Evolutionary conservation across 2,113 vertebrate species (phyloP).

Genomic region (Recurvirostra avosetta): DNA sequence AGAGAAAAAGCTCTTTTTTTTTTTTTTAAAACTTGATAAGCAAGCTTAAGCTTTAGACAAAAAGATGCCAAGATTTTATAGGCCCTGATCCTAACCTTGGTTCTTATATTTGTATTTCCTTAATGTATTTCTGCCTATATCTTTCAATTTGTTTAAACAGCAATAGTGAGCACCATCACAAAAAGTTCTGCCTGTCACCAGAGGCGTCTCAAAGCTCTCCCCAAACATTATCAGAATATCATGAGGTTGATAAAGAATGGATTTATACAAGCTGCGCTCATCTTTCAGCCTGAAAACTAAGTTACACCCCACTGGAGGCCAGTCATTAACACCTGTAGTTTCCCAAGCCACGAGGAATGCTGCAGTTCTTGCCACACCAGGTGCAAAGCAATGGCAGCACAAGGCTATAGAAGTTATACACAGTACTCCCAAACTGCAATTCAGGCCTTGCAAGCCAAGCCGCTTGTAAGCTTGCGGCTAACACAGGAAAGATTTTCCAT

Average conservation of each 20-base stretch:
- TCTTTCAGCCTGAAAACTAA: background rate
- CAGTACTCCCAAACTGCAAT: background rate
- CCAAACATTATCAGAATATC: background rate
- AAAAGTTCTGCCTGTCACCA: background rate
- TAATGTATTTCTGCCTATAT: background rate
- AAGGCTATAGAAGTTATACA: background rate
- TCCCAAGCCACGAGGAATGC: background rate
- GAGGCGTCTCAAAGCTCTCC: background rate
- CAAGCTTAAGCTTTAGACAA: background rate
- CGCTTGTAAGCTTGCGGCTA: background rate
- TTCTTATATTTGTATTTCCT: background rate
- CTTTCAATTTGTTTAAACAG: background rate
- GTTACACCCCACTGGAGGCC: background rate
- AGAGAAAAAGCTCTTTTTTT: background rate
- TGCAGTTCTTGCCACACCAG: background rate
- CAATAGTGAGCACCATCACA: background rate
- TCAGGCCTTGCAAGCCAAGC: background rate
- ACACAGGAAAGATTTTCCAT: background rate
- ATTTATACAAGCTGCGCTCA: background rate
- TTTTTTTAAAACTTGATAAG: background rate
- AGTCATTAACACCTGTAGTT: background rate
- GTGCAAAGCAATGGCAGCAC: background rate
- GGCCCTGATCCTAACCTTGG: background rate
- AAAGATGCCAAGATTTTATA: background rate
- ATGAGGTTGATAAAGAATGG: background rate